Percentiles rank a stretch among this genome's conserved stretches.
These are phyloP conservation scores for Drosophila paramelanica DNA, from an alignment of 2,888 invertebrate genomes.

Conservation along the genomic window DNA sequence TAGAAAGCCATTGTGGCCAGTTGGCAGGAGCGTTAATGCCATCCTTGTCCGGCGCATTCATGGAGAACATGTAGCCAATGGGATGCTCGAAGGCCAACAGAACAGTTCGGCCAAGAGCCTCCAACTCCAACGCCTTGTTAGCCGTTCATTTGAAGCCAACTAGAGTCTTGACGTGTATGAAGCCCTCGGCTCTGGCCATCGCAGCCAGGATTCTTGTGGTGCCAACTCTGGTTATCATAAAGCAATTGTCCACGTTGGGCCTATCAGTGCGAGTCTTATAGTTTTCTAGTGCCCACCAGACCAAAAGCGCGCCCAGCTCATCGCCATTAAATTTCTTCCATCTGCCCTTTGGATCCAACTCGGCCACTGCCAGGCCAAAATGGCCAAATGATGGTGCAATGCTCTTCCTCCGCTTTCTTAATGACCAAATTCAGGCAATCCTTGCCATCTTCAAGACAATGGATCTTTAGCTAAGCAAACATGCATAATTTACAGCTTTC, in stretches of 20 bases:
- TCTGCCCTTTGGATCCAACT: slow-evolving; percentile 89
- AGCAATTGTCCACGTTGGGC: slow-evolving; percentile 87
- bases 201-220: slow-evolving; percentile 96
- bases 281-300: slow-evolving; percentile 95
- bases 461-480: no score
- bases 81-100: slow-evolving; percentile 99
- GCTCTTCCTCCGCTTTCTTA: slow-evolving; percentile 90
- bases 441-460: slow-evolving; percentile 88
- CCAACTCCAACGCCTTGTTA: slow-evolving; percentile 91
- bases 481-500: neutral
- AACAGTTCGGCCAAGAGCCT: slow-evolving; percentile 90
- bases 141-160: slow-evolving; percentile 99
- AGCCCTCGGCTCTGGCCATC: slow-evolving; percentile 92
- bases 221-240: slow-evolving; percentile 96
- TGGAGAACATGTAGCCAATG: slow-evolving; percentile 98
- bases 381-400: slow-evolving; percentile 91
- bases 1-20: slow-evolving; percentile 91
- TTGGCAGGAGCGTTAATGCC: slow-evolving; percentile 94
- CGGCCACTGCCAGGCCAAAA: slow-evolving; percentile 97
- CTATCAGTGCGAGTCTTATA: slow-evolving; percentile 85
- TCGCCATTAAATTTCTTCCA: slow-evolving; percentile 93
- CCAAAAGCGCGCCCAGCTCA: slow-evolving; percentile 96
- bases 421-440: slow-evolving; percentile 91
- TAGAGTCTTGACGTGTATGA: slow-evolving; percentile 93
- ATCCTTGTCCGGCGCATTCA: slow-evolving; percentile 96